These are phyloP conservation scores for Podarcis lilfordi DNA, from an alignment of 2,797 vertebrate species.

Conservation along the genomic window DNA sequence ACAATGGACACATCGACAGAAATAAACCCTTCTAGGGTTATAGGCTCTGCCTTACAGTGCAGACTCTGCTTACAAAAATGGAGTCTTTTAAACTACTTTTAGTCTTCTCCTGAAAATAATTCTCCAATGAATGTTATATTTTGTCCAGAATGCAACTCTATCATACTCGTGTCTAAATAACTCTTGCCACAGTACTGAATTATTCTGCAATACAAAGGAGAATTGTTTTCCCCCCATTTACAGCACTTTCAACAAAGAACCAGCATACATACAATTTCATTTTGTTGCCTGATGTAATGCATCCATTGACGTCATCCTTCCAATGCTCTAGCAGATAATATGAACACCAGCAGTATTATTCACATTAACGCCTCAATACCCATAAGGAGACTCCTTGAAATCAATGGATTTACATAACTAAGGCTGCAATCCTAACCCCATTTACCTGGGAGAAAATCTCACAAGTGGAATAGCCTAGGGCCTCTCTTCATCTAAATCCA, in stretches of 20 bases:
- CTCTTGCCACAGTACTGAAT: not conserved
- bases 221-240: not conserved
- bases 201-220: not conserved
- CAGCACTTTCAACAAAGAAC: not conserved
- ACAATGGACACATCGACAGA: slow-evolving; percentile 9
- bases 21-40: not conserved
- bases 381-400: not conserved
- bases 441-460: no score
- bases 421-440: no score
- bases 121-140: not conserved
- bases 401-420: no score
- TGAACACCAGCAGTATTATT: not conserved
- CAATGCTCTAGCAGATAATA: not conserved
- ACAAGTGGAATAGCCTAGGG: no score
- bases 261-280: not conserved
- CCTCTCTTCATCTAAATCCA: no score
- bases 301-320: not conserved
- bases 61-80: not conserved
- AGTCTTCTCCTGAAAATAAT: not conserved
- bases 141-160: not conserved
- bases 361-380: not conserved
- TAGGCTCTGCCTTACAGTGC: not conserved
- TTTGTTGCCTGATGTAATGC: not conserved
- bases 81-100: not conserved
- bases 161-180: not conserved